Evolutionary conservation across 2,113 vertebrate genomes (phyloP).

Genomic region (Pipra filicauda): DNA sequence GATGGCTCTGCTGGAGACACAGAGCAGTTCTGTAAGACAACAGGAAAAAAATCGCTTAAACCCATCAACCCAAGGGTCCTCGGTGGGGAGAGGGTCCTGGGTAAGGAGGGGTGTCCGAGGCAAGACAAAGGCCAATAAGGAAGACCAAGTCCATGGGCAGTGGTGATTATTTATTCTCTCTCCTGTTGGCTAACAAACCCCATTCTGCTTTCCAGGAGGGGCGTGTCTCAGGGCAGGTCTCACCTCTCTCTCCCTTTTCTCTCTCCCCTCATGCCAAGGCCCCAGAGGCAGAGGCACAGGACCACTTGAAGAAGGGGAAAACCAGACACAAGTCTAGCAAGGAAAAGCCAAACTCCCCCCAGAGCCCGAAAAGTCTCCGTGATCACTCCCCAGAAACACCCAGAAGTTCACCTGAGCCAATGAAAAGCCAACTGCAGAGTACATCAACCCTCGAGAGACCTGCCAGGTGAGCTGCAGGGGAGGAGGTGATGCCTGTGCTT

Average conservation of each 20-base stretch:
- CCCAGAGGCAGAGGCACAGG: conserved; percentile 53
- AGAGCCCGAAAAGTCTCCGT: conserved; percentile 15
- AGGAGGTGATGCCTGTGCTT: neutral
- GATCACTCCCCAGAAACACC: neutral
- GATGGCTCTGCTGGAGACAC: neutral
- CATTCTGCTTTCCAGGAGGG: neutral
- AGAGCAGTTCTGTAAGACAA: neutral
- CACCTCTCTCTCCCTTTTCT: neutral
- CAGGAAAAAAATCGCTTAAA: neutral
- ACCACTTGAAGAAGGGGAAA: conserved; percentile 62
- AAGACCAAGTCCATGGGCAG: neutral
- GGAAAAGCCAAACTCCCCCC: conserved; percentile 24
- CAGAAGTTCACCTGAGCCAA: neutral
- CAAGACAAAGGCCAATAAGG: neutral
- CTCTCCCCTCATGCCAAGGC: neutral
- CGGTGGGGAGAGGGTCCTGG: neutral
- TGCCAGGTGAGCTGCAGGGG: conserved; percentile 63
- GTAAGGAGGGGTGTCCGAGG: neutral
- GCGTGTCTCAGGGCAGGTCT: neutral
- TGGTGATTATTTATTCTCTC: neutral
- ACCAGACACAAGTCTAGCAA: neutral
- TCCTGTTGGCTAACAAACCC: neutral
- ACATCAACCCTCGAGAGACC: conserved; percentile 23
- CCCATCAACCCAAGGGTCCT: neutral
- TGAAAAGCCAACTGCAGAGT: fast-evolving